Evolutionary conservation across 2,797 vertebrate genomes (phyloP).

Genomic region (Luscinia megarhynchos): DNA sequence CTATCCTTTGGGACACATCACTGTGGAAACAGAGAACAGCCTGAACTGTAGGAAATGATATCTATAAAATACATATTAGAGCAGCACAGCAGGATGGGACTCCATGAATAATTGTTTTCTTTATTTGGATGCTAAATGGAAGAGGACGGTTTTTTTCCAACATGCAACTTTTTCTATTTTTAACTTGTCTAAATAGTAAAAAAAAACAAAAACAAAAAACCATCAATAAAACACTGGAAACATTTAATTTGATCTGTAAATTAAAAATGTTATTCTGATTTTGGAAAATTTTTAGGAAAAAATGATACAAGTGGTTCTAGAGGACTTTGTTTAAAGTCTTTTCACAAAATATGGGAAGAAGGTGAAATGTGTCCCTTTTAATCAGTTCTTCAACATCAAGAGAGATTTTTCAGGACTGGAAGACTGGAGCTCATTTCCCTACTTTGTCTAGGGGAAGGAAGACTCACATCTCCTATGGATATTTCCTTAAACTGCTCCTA

Average conservation of each 20-base stretch:
- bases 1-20: not conserved
- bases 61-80: not conserved
- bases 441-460: not conserved
- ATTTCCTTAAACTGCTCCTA: not conserved
- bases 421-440: not conserved
- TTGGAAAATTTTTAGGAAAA: not conserved
- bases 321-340: not conserved
- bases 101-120: conserved; percentile 10
- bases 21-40: not conserved
- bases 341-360: not conserved
- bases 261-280: not conserved
- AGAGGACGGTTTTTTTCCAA: not conserved
- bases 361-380: not conserved
- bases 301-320: not conserved
- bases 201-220: no score
- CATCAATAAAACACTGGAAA: not conserved
- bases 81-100: not conserved
- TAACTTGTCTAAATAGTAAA: not conserved
- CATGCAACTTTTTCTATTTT: not conserved
- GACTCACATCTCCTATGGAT: not conserved
- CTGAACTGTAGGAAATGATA: not conserved
- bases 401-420: not conserved
- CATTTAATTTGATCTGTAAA: not conserved
- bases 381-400: not conserved
- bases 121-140: not conserved